Base-by-base conservation (phyloP, 2,888 invertebrate genomes). In the Amblyjoppa fuscipennis region DNA sequence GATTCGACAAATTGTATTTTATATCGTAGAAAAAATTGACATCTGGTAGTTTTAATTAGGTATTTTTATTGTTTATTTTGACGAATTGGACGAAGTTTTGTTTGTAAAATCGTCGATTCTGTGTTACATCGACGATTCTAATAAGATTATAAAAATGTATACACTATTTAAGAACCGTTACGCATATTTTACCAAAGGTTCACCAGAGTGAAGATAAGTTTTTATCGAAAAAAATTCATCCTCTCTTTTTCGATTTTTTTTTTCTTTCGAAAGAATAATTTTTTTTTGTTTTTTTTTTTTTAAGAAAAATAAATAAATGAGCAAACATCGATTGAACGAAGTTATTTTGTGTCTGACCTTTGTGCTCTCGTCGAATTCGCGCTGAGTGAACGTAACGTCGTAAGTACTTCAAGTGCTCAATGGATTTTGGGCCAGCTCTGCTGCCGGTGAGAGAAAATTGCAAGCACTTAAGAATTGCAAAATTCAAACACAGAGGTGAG, bases 141-240 rank as follows among this genome's bases (percentile, higher is more conserved):
- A 78, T 53, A 69, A 31, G 28, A 78, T 83, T 69, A 74, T 73
- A 38, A 70, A 79, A 70, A 79, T 75, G 74, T 53, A 77, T 84
- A 66, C 84, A 85, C 51, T 82, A 85, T 85, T 82, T 85, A 85
- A 85, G 85, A 85, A 85, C 85, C 85, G 70, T 81, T 81, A 82
- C 74, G 56, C 78, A 83, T 91, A 91, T 91, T 91, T 92, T 92
- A 92, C 91, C 92, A 92, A 92, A 92, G 92, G 90, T 92, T 90
- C 89, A 85, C 89, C 82, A 88, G 88, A 90, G 87, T 89, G 86
- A 90, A 90, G 85, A 74, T 89, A 90, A 87, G 85, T 88, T 89
- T 89, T 89, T 89, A 88, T 61, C 5, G 90, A n/a, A 78, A 70
- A 69, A 64, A 70, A 70, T 53, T 79, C 31, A 31, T 68, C 87